phyloP scores from a whole-genome alignment of 2,888 invertebrate species.

The Phrixothrix hirtus region DNA sequence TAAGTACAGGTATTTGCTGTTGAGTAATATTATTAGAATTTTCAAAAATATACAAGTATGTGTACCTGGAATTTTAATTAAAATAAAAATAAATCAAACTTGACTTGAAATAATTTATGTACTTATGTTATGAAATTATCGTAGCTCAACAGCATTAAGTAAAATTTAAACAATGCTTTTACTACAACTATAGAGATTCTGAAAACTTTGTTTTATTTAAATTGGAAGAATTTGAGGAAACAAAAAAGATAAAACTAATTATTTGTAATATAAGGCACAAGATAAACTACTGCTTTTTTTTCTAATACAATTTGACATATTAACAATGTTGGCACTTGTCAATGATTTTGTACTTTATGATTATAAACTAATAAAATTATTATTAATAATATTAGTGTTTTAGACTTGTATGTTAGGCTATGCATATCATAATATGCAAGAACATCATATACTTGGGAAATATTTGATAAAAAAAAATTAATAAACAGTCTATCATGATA shows the following conservation, averaged over 20 bases:
- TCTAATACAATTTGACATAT: slow-evolving; percentile 9
- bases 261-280: slow-evolving; percentile 5
- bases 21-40: no score
- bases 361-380: slow-evolving; percentile 33
- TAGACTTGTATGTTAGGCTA: slow-evolving; percentile 30
- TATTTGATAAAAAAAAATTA: no score
- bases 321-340: slow-evolving; percentile 36
- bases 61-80: no score
- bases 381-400: slow-evolving; percentile 31
- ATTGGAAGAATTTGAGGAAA: no score
- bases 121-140: no score
- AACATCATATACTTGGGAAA: slow-evolving; percentile 26
- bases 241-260: slow-evolving; percentile 6
- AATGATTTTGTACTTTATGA: slow-evolving; percentile 36
- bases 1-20: no score
- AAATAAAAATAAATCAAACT: no score
- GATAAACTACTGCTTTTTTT: slow-evolving; percentile 8
- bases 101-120: no score
- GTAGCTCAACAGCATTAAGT: no score
- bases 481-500: background rate
- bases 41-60: no score
- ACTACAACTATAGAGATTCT: slow-evolving; percentile 3
- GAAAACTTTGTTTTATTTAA: background rate
- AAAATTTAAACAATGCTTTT: slow-evolving; percentile 4
- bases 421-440: slow-evolving; percentile 29